A percentile compares a stretch with the other conserved stretches of the same genome.
phyloP scores from a whole-genome alignment of 2,797 vertebrate species.

The Enteromius mattozi region DNA sequence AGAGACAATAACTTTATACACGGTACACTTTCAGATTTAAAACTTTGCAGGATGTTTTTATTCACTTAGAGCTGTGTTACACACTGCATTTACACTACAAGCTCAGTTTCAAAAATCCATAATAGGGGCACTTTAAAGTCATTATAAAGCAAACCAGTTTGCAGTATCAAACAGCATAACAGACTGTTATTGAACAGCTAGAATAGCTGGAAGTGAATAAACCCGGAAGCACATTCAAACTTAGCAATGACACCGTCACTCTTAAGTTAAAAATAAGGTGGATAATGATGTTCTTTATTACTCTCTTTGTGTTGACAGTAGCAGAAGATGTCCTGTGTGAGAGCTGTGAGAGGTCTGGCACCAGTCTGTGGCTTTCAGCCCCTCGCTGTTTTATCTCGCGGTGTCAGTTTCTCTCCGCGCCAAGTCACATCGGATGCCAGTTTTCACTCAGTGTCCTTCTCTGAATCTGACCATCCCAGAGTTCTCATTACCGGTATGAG shows the following conservation, averaged over 20 bases:
- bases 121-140: too few relatives aligned
- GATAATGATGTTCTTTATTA: not conserved
- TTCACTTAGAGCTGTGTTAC: too few relatives aligned
- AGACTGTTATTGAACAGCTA: not conserved
- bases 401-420: constrained; percentile 82
- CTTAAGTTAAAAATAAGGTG: not conserved
- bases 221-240: not conserved
- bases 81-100: too few relatives aligned
- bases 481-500: constrained; percentile 92
- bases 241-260: not conserved
- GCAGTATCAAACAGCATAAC: not conserved
- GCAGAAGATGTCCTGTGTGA: constrained; percentile 77
- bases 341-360: constrained; percentile 73
- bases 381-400: constrained; percentile 68
- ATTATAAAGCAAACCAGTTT: not conserved
- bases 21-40: too few relatives aligned
- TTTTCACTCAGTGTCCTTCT: constrained; percentile 87
- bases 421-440: constrained; percentile 83
- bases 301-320: constrained; percentile 56
- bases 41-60: too few relatives aligned
- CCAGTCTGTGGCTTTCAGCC: constrained; percentile 76
- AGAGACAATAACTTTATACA: too few relatives aligned
- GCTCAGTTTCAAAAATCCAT: too few relatives aligned
- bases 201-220: not conserved
- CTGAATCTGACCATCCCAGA: constrained; percentile 84